Evolutionary conservation across 2,113 vertebrate species (phyloP).

Genomic region (Anser brachyrhynchus): DNA sequence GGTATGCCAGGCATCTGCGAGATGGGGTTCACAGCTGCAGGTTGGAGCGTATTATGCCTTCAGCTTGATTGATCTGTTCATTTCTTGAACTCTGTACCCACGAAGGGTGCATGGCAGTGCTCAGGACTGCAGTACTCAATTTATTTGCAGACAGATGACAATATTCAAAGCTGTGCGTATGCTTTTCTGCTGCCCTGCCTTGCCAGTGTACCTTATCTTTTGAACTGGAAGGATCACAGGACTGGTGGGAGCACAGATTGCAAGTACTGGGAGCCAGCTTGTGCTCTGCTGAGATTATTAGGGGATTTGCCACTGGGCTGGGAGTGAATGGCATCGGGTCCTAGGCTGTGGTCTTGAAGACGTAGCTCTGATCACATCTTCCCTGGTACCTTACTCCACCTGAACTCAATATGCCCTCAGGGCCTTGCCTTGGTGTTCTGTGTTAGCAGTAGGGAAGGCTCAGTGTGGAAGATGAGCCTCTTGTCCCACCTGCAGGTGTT

Average conservation of each 20-base stretch:
- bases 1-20: background rate
- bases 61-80: background rate
- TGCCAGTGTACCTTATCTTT: background rate
- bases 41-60: background rate
- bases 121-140: background rate
- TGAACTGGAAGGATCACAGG: background rate
- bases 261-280: background rate
- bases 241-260: background rate
- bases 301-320: background rate
- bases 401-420: background rate
- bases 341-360: background rate
- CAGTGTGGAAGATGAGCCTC: accelerated
- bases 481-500: background rate
- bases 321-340: background rate
- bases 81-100: background rate
- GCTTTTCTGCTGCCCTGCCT: background rate
- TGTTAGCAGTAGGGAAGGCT: background rate
- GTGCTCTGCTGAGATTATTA: background rate
- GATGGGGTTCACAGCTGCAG: background rate
- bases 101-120: background rate
- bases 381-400: background rate
- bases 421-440: background rate
- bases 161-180: accelerated
- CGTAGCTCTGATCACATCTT: background rate
- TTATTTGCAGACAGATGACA: background rate